These are phyloP conservation scores for Cosmorhoe ocellata DNA, from an alignment of 2,888 invertebrate species.

Conservation along the genomic window DNA sequence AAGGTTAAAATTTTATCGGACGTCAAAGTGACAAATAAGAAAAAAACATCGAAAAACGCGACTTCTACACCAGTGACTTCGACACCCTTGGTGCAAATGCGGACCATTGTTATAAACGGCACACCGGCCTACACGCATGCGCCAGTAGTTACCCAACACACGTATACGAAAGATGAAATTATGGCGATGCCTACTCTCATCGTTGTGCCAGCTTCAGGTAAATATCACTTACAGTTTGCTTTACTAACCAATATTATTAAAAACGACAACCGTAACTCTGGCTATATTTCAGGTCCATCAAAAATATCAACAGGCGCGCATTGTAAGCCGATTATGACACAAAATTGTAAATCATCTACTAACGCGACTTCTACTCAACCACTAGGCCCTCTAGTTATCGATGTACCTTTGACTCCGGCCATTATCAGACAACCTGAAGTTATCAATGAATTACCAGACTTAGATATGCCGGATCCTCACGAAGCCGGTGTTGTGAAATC, in stretches of 20 bases:
- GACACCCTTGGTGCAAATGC: constrained; percentile 56
- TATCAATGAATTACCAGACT: constrained; percentile 13
- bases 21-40: constrained; percentile 61
- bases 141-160: constrained; percentile 34
- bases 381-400: constrained; percentile 55
- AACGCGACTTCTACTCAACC: constrained; percentile 33
- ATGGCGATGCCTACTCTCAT: constrained; percentile 81
- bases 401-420: constrained; percentile 43
- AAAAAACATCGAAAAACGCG: constrained; percentile 46
- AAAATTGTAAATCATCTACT: constrained; percentile 33
- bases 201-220: constrained; percentile 67
- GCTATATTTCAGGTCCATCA: constrained; percentile 44
- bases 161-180: constrained; percentile 70
- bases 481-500: constrained; percentile 51
- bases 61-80: constrained; percentile 48
- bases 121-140: constrained; percentile 56
- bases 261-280: constrained; percentile 7
- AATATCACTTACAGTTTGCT: constrained; percentile 21
- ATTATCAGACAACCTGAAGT: constrained; percentile 18
- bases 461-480: constrained; percentile 21
- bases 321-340: constrained; percentile 34
- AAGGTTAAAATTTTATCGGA: constrained; percentile 72
- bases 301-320: constrained; percentile 34
- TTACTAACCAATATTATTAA: constrained; percentile 6
- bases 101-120: constrained; percentile 68